Evolutionary conservation across 2,113 vertebrate genomes (phyloP).

Genomic region (Syrmaticus mikado): DNA sequence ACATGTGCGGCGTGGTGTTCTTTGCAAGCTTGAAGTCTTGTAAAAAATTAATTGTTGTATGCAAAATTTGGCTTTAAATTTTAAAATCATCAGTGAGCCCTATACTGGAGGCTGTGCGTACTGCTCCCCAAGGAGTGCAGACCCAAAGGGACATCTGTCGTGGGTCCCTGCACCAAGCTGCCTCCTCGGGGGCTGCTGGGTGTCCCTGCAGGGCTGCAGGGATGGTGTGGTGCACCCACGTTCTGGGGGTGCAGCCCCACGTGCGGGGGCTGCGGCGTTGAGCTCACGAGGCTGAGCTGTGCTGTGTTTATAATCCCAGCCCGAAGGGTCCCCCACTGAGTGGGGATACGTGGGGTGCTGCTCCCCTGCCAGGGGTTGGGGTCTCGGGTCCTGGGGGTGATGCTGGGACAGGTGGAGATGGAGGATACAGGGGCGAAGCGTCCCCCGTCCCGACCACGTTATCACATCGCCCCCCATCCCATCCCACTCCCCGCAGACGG

Average conservation of each 20-base stretch:
- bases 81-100: neutral
- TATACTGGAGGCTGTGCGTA: rapidly evolving
- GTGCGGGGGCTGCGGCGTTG: rapidly evolving
- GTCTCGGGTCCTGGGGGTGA: neutral
- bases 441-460: rapidly evolving
- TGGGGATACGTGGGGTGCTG: neutral
- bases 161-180: neutral
- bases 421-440: neutral
- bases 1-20: conserved; percentile 61
- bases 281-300: rapidly evolving
- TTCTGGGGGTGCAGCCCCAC: rapidly evolving
- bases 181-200: rapidly evolving
- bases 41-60: conserved; percentile 56
- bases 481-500: neutral
- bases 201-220: neutral
- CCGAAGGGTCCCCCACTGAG: rapidly evolving
- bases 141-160: neutral
- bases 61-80: conserved; percentile 57
- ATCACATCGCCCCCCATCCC: neutral
- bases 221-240: rapidly evolving
- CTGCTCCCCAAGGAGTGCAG: neutral
- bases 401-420: neutral
- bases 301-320: neutral
- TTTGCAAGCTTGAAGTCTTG: conserved; percentile 36
- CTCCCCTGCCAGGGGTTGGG: neutral